Evolutionary conservation across 2,113 vertebrate genomes (phyloP).

Genomic region (Ctenomys sociabilis): DNA sequence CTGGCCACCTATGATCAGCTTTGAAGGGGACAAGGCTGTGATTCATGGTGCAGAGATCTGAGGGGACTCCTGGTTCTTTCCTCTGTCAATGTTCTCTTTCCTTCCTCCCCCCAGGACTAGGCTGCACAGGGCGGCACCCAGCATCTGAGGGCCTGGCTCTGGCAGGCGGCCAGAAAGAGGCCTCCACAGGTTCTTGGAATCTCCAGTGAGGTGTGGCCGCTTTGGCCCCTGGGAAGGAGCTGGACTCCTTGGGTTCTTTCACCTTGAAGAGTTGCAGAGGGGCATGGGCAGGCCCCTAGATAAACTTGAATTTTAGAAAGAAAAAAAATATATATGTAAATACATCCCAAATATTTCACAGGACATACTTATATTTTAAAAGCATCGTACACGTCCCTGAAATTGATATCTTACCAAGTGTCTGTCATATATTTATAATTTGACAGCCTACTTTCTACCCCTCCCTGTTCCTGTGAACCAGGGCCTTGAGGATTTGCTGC

Average conservation of each 20-base stretch:
- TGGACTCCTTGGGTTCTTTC: not conserved
- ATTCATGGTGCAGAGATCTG: not conserved
- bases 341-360: not conserved
- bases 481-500: not conserved
- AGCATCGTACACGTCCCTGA: conserved; percentile 15
- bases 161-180: not conserved
- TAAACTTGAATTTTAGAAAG: conserved; percentile 33
- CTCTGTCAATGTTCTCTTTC: not conserved
- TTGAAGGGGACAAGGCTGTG: not conserved
- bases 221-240: not conserved
- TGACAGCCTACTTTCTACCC: not conserved
- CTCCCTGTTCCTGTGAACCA: not conserved
- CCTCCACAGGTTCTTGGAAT: not conserved
- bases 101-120: not conserved
- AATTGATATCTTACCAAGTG: not conserved
- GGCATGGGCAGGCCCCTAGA: not conserved
- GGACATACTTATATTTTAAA: conserved; percentile 41
- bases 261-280: not conserved
- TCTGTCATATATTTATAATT: conserved; percentile 26
- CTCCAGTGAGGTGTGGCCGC: not conserved
- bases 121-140: not conserved
- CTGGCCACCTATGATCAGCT: not conserved
- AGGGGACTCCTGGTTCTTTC: not conserved
- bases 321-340: not conserved
- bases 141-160: not conserved